These are phyloP conservation scores for Chanos chanos DNA, from an alignment of 2,797 vertebrate species.

Conservation along the genomic window DNA sequence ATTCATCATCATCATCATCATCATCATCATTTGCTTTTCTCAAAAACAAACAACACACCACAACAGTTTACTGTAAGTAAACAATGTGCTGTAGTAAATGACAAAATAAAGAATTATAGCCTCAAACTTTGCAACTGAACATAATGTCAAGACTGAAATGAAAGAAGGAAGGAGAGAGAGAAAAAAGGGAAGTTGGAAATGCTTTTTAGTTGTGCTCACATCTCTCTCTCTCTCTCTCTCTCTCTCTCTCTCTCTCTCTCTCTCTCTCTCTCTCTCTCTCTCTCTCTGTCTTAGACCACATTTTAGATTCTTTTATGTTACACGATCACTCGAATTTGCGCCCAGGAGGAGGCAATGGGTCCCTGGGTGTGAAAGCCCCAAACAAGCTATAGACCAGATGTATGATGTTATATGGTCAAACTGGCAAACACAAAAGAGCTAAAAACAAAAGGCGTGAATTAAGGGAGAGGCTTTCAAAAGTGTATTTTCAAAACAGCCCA, in stretches of 20 bases:
- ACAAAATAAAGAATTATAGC: too few relatives aligned
- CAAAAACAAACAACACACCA: not conserved
- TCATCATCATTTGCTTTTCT: constrained; percentile 13
- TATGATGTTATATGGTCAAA: constrained; percentile 99
- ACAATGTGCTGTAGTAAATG: not conserved
- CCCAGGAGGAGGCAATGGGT: constrained; percentile 82
- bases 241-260: constrained; percentile 51
- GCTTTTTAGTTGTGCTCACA: constrained; percentile 28
- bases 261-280: constrained; percentile 62
- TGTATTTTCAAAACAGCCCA: constrained; percentile 99
- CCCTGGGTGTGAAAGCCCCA: constrained; percentile 86
- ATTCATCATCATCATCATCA: not conserved
- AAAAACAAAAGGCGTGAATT: constrained; percentile 98
- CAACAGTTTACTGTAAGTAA: constrained; percentile 1
- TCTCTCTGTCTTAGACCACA: constrained; percentile 68
- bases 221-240: constrained; percentile 58
- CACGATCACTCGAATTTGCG: constrained; percentile 83
- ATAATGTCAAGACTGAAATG: not conserved
- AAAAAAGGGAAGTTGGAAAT: constrained; percentile 18
- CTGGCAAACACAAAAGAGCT: constrained; percentile 93
- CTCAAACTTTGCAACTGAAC: not conserved
- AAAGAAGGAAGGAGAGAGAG: not conserved
- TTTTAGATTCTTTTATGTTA: constrained; percentile 86
- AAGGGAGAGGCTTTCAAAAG: constrained; percentile 92
- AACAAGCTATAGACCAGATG: constrained; percentile 98